Evolutionary conservation across 2,113 vertebrate species (phyloP), one percentile per base, ranked within the genome.

Genomic region (Leptocoma aspasia): DNA sequence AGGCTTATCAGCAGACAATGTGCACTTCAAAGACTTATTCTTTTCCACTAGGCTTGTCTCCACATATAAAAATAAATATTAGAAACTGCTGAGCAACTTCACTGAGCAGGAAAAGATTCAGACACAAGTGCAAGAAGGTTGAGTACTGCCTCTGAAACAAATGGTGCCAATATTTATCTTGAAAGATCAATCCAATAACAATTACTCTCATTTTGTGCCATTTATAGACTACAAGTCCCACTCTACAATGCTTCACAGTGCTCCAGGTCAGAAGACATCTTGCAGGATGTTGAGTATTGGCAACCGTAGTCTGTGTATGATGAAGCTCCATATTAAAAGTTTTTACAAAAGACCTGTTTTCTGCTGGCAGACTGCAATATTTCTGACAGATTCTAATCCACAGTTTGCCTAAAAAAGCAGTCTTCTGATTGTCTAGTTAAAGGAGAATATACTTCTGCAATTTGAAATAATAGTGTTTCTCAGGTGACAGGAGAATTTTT

Each of bases 31-130:
- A 90, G 64, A 88, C 76, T 78, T 89, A 54, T 17, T 72, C 71
- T 97, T 82, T 81, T 75, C 69, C 70, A 72, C 30, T 70, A 77
- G 44, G 37, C 12, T 94, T 94, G 31, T 79, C 28, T 70, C 71
- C 76, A 83, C 60, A 94, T 82, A 94, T 33, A 81, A 95, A 79
- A 73, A 92, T 66, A 89, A 92, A 73, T 89, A 52, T 24, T 73
- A 54, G 15, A 83, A 94, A 77, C 13, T 57, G 10, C 21, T 71
- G 86, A 80, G 18, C 24, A 68, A 37, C 41, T 76, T 11, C 39
- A 66, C 22, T 56, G 41, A 86, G 33, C 18, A 57, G 39, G 14
- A 87, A 64, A 78, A 80, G 3, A 82, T 49, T 63, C 60, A 72
- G 26, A 24, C 6, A 33, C 17, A 20, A 19, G 13, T 49, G 15